Conservation (phyloP, 2,113 vertebrate species). For the human (Homo sapiens) region DNA sequence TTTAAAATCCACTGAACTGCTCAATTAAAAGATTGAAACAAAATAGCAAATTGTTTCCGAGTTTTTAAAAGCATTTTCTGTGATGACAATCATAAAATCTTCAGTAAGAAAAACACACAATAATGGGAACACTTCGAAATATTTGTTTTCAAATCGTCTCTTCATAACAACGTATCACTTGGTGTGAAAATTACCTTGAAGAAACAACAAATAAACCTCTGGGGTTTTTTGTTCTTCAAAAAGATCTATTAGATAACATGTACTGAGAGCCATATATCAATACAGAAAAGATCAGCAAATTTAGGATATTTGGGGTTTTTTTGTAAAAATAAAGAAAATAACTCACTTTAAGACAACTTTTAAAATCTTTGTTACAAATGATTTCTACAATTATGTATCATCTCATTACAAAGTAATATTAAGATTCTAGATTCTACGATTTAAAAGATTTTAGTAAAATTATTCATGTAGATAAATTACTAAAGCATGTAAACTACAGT, state of each 20-base stretch:
- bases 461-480: background rate
- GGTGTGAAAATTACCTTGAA: background rate
- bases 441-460: background rate
- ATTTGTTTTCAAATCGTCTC: background rate
- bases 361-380: background rate
- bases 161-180: background rate
- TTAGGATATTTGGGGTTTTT: conserved; percentile 17
- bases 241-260: background rate
- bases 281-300: background rate
- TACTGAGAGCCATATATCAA: background rate
- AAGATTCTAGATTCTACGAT: background rate
- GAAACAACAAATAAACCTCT: background rate
- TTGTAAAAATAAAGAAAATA: background rate
- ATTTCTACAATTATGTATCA: background rate
- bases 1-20: background rate
- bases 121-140: background rate
- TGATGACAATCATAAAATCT: background rate
- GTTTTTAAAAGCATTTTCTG: background rate
- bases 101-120: background rate
- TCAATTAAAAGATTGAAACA: conserved; percentile 27
- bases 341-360: background rate
- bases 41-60: background rate
- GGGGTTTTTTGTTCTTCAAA: background rate
- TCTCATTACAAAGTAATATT: background rate
- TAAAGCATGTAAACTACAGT: background rate